A percentile compares a stretch with the other conserved stretches of the same genome.
Evolutionary conservation across 1,140 invertebrate species (phyloP).

Genomic region (Drosophila auraria): DNA sequence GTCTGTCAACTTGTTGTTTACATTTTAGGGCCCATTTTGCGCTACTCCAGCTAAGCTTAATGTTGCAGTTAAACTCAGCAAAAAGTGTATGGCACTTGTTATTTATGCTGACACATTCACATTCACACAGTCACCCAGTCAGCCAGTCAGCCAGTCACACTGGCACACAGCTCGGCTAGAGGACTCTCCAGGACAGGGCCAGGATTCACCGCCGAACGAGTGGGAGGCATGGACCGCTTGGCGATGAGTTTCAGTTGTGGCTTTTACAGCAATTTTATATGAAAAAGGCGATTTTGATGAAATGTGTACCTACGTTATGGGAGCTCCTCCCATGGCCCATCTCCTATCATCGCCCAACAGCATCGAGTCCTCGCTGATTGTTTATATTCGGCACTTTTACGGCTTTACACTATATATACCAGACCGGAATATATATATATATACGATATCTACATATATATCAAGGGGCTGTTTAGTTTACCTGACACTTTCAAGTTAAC

Average conservation of each 20-base stretch:
- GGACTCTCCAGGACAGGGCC: conserved; percentile 22
- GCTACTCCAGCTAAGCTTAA: conserved; percentile 46
- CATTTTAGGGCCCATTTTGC: conserved; percentile 47
- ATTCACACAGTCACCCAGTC: not conserved
- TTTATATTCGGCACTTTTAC: conserved; percentile 34
- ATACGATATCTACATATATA: not conserved
- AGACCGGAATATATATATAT: not conserved
- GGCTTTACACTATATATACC: conserved; percentile 7
- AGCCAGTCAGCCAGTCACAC: no score
- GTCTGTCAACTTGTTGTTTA: conserved; percentile 46
- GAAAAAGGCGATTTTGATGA: conserved; percentile 39
- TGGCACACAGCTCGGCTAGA: conserved; percentile 7
- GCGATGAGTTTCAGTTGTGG: conserved; percentile 28
- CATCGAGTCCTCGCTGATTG: conserved; percentile 15
- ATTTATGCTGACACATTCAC: conserved; percentile 43
- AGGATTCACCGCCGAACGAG: not conserved
- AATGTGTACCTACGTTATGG: conserved; percentile 23
- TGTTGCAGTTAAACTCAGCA: conserved; percentile 39
- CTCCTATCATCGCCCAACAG: no score
- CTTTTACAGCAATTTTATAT: conserved; percentile 32
- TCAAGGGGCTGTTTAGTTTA: conserved; percentile 11
- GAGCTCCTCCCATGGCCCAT: no score
- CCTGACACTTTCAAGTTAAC: conserved; percentile 39
- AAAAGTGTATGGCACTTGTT: conserved; percentile 43
- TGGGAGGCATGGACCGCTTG: not conserved